Evolutionary conservation across 2,888 invertebrate species (phyloP).

Genomic region (Eledona agricola): DNA sequence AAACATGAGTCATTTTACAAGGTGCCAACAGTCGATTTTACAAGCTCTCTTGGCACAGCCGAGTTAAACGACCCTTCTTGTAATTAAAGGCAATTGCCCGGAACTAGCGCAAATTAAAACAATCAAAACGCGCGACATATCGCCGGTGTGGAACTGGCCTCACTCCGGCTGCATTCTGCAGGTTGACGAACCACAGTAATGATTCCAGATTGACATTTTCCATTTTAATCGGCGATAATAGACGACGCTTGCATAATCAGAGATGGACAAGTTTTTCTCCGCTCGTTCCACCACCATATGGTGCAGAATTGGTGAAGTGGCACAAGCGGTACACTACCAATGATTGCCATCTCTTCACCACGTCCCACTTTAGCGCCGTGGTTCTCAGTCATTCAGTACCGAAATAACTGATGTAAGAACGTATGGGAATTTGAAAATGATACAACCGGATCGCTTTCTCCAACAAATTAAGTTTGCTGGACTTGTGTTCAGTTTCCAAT

Average conservation of each 20-base stretch:
- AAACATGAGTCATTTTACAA: too few species aligned
- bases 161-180: too few species aligned
- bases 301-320: slow-evolving; percentile 20
- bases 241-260: neutral
- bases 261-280: too few species aligned
- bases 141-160: too few species aligned
- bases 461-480: too few species aligned
- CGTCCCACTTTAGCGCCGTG: slow-evolving; percentile 16
- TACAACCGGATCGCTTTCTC: too few species aligned
- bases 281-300: too few species aligned
- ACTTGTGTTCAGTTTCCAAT: too few species aligned
- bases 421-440: too few species aligned
- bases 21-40: slow-evolving; percentile 2
- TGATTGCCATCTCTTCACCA: slow-evolving; percentile 24
- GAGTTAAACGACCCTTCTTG: slow-evolving; percentile 25
- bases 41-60: slow-evolving; percentile 9
- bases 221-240: too few species aligned
- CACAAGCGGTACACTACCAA: slow-evolving; percentile 26
- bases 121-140: slow-evolving; percentile 6
- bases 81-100: slow-evolving; percentile 25
- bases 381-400: slow-evolving; percentile 28
- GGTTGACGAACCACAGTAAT: too few species aligned
- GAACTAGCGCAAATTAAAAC: slow-evolving; percentile 14
- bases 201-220: too few species aligned
- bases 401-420: slow-evolving; percentile 25